These are phyloP conservation scores for Argyresthia goedartella DNA, from an alignment of 2,888 invertebrate genomes.

Conservation along the genomic window DNA sequence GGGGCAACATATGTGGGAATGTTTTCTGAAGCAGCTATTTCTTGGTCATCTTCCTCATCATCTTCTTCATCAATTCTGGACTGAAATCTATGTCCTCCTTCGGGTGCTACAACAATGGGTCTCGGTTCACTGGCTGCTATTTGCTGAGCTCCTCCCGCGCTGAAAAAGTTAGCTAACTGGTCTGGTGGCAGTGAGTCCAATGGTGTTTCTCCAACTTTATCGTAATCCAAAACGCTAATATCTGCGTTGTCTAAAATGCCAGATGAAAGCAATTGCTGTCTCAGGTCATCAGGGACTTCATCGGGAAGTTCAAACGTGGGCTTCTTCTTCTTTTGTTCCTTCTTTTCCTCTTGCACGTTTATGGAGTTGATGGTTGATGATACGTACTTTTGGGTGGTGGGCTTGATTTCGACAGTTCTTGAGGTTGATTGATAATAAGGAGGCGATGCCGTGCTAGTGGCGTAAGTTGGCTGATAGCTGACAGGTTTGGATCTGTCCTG, in stretches of 20 bases:
- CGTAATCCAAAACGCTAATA: conserved; percentile 89
- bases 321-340: conserved; percentile 70
- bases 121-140: conserved; percentile 78
- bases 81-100: conserved; percentile 66
- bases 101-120: conserved; percentile 75
- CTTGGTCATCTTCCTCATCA: conserved; percentile 61
- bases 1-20: conserved; percentile 42
- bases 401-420: conserved; percentile 57
- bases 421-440: conserved; percentile 53
- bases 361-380: conserved; percentile 62
- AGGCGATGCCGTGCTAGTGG: conserved; percentile 39
- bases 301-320: conserved; percentile 77
- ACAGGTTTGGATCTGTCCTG: conserved; percentile 45
- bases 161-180: conserved; percentile 88
- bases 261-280: conserved; percentile 85
- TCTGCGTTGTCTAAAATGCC: conserved; percentile 90
- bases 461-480: conserved; percentile 26
- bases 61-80: conserved; percentile 55
- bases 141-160: conserved; percentile 84
- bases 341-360: conserved; percentile 47
- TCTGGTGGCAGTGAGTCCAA: conserved; percentile 87
- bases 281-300: conserved; percentile 89
- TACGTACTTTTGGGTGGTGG: conserved; percentile 61
- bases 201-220: conserved; percentile 88
- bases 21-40: conserved; percentile 70